Evolutionary conservation across 2,113 vertebrate species (phyloP).

Genomic region (Hystrix brachyura): DNA sequence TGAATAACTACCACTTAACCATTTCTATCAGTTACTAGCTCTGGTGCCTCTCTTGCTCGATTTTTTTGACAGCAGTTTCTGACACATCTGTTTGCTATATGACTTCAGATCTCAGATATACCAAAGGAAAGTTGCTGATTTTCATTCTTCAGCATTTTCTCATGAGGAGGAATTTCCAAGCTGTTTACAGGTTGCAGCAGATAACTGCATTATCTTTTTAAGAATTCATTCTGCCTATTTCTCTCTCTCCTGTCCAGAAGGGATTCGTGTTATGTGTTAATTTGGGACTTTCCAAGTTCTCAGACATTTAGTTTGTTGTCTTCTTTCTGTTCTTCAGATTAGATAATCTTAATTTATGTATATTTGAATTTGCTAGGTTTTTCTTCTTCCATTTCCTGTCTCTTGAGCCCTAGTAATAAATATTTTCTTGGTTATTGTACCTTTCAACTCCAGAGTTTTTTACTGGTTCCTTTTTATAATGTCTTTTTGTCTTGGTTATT

Average conservation of each 20-base stretch:
- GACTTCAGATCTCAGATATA: not conserved
- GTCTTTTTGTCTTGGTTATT: not conserved
- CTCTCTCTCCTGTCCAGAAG: not conserved
- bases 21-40: not conserved
- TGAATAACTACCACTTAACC: not conserved
- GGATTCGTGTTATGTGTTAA: not conserved
- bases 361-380: not conserved
- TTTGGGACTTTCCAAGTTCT: not conserved
- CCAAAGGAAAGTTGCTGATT: not conserved
- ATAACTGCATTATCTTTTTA: not conserved
- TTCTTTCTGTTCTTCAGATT: not conserved
- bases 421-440: not conserved
- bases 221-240: not conserved
- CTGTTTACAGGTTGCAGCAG: not conserved
- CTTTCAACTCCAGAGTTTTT: not conserved
- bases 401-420: not conserved
- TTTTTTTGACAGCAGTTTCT: not conserved
- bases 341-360: not conserved
- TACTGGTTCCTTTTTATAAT: conserved; percentile 29
- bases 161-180: not conserved
- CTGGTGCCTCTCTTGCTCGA: not conserved
- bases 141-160: not conserved
- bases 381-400: not conserved
- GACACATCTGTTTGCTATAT: not conserved
- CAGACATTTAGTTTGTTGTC: not conserved